Base-by-base conservation (phyloP, 2,113 vertebrate genomes). In the Elaphurus davidianus region DNA sequence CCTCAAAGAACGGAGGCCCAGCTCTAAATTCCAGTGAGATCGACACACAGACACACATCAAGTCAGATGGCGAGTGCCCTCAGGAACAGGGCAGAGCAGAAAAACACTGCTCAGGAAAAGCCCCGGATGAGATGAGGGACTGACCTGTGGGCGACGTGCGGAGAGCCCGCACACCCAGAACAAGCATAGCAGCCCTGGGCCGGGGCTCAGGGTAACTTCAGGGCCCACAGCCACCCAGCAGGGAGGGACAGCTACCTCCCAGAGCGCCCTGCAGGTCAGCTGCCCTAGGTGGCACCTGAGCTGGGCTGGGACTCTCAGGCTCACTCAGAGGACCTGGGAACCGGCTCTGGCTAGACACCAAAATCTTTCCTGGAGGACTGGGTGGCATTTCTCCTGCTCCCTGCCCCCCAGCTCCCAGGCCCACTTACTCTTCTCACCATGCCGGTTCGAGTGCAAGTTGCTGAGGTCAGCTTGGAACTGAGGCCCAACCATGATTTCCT, bases 401-500 rank as follows among this genome's bases (percentile, higher is more conserved):
- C 74, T 6, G 27, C 13, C 4, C 78, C 64, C 83, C 23, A 36
- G 5, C 14, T 15, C n/a, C 67, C 15, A 12, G 23, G 36, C 28
- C 59, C 54, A 98, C 98, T 99, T 98, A 99, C 99, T 99, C 99
- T 98, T 99, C 13, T 99, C 99, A 43, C 99, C 96, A 3, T 98
- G 99, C 40, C 98, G 97, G 87, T 98, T 99, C 1, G 98, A 89
- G 96, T 98, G 98, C 79, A 99, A 98, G 94, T 98, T 98, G 96
- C 99, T 99, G 98, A 99, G 99, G 71, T 98, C 98, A 5, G 99
- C 99, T 97, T 99, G 99, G 98, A 99, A 99, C 99, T 99, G 99
- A 43, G 99, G 99, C 81, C 99, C 99, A 91, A 99, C 99, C 99
- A 99, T 99, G 98, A 99, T 99, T 93, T 99, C 99, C 99, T 99